Conservation (phyloP, 2,113 vertebrate genomes). For the Carlito syrichta region DNA sequence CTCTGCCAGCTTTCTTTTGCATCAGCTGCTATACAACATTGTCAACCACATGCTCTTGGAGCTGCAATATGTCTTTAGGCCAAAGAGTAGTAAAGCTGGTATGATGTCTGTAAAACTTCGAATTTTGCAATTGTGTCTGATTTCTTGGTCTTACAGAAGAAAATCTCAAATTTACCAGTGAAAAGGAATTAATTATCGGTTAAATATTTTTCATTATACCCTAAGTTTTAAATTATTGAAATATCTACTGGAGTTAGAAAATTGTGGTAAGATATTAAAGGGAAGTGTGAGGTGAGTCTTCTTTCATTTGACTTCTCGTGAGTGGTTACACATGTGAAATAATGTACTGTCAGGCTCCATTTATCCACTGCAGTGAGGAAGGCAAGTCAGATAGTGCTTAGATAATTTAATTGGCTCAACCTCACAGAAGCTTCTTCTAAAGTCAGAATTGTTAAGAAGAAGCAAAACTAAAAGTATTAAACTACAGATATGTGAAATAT, state of each 20-base stretch:
- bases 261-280: neutral
- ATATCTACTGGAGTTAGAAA: neutral
- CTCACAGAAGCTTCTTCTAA: neutral
- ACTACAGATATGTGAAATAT: neutral
- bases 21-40: conserved; percentile 57
- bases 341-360: neutral
- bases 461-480: neutral
- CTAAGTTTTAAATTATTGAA: neutral
- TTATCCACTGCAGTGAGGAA: neutral
- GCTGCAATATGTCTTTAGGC: conserved; percentile 50
- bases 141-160: neutral
- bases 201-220: neutral
- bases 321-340: neutral
- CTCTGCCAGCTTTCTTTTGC: conserved; percentile 42
- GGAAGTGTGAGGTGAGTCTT: neutral
- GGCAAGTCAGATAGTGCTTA: neutral
- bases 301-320: neutral
- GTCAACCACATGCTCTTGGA: conserved; percentile 49
- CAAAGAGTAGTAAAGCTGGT: neutral
- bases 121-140: neutral
- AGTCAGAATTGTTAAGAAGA: neutral
- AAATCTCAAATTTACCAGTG: neutral
- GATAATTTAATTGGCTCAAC: neutral
- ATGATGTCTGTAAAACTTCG: neutral
- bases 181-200: neutral